Base-by-base conservation (phyloP, 2,113 vertebrate species). In the Grantiella picta region DNA sequence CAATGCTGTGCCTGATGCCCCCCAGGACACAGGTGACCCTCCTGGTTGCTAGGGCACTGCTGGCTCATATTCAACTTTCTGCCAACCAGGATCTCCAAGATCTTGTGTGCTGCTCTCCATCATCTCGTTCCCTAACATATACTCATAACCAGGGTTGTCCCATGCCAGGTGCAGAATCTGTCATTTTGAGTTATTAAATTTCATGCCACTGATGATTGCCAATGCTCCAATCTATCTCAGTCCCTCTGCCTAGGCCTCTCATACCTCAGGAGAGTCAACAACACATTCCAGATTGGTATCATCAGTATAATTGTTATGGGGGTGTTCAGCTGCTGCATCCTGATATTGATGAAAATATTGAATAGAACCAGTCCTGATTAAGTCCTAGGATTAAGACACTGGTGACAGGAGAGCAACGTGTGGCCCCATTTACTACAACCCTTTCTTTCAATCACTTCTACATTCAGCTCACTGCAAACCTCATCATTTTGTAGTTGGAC, bases 1-100 rank as follows among this genome's bases (percentile, higher is more conserved):
- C 5, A 19, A 42, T 50, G 44, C 31, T 59, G 79, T 1, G 12
- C 57, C 57, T 63, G 28, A 77, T 50, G 53, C 4, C 0, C 0
- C 29, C 19, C 35, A 69, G 35, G 19, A 50, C 54, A 40, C 0
- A 0, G 6, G 17, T 66, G 12, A 1, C 17, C 18, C 7, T 61
- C 12, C 28, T 54, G 47, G 9, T 20, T 47, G 24, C 29, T 29
- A 76, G 25, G 36, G 6, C 44, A 27, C 44, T 69, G 35, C 64
- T 59, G 14, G 0, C 11, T 22, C 7, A 5, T 7, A 2, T 40
- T n/a, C 53, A 40, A 1, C 23, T 14, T 40, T 18, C 2, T 18
- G 11, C 1, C 1, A 7, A 49, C 12, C 29, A 69, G 29, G 14
- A 49, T 3, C 0, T 4, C 8, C 13, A 69, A 11, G 29, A 35